Evolutionary conservation across 92 coral and sea anemone species (phyloP), one percentile per base, ranked within the genome.

Genomic region (Bergia puertoricense): DNA sequence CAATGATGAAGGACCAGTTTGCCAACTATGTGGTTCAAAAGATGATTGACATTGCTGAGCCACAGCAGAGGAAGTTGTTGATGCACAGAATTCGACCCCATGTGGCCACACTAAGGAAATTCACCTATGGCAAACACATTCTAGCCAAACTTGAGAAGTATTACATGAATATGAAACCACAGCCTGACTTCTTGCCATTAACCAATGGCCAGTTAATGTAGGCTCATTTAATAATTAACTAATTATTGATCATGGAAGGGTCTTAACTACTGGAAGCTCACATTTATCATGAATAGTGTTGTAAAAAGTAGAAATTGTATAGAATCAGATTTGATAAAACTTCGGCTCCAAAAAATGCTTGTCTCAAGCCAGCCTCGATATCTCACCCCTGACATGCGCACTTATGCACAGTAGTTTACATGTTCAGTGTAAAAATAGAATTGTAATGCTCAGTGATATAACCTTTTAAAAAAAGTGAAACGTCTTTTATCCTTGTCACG

Each of bases 1-100:
- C 97, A 56, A 97, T 97, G 99, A 97, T 97, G 99, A 97, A 97
- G 79, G 99, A 97, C 85, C 99, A 97, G 94, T 97, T 95, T 89
- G 99, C 99, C 11, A 97, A 97, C 88, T 97, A 97, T 44, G 99
- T 97, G n/a, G 95, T 97, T n/a, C 99, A 97, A 81, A 97, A 97
- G 91, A 97, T 97, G 99, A 97, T 97, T 74, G 99, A 97, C 83
- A 97, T 97, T 18, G 98, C 99, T 9, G 99, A 97, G 85, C 97
- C 98, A 0, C 96, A 89, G 8, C 99, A 97, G 86, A 94, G 99
- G 41, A 97, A 97, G 86, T 93, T 95, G 5, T 95, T 97, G 65
- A 95, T 97, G 95, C 97, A 94, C 69, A 91, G 98, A 50, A 97
- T 97, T 51, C 92, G 99, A 6, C 99, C 99, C 6, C 98, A 95